Conservation (phyloP, 2,888 invertebrate genomes). For the Drosophila gaucha region DNA sequence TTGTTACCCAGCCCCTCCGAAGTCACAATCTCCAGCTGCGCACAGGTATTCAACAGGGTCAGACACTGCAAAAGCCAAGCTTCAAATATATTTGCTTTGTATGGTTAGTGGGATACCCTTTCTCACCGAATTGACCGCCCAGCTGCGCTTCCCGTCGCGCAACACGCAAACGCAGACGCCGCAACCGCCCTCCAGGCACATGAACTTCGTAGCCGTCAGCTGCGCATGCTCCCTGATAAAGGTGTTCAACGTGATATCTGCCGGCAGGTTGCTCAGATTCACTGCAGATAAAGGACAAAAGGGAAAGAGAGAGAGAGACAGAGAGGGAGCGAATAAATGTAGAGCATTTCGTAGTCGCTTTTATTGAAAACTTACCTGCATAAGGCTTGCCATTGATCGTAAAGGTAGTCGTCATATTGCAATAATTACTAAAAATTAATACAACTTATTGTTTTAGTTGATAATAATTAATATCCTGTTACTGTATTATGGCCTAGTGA, state of each 20-base stretch:
- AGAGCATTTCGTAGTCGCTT: background rate
- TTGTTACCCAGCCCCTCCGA: slow-evolving; percentile 90
- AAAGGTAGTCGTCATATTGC: slow-evolving; percentile 69
- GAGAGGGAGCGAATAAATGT: background rate
- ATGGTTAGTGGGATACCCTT: background rate
- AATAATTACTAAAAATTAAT: slow-evolving; percentile 1
- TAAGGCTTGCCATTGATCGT: slow-evolving; percentile 73
- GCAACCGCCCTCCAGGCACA: slow-evolving; percentile 90
- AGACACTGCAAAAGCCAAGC: slow-evolving; percentile 85
- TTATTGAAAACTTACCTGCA: slow-evolving; percentile 62
- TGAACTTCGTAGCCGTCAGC: slow-evolving; percentile 88
- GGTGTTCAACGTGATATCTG: slow-evolving; percentile 86
- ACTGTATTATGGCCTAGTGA: too few species aligned
- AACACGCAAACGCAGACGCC: slow-evolving; percentile 87
- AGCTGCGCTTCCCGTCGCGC: slow-evolving; percentile 85
- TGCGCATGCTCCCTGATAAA: slow-evolving; percentile 87
- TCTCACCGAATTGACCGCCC: slow-evolving; percentile 87
- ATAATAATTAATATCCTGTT: too few species aligned
- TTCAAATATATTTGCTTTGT: background rate
- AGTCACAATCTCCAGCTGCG: slow-evolving; percentile 89
- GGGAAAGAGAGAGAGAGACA: background rate
- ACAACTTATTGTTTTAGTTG: slow-evolving; percentile 11
- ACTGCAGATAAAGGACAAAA: too few species aligned
- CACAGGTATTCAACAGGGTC: slow-evolving; percentile 87
- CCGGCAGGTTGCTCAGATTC: slow-evolving; percentile 80